Evolutionary conservation across 2,113 vertebrate genomes (phyloP).

Genomic region (Microtus montanus): DNA sequence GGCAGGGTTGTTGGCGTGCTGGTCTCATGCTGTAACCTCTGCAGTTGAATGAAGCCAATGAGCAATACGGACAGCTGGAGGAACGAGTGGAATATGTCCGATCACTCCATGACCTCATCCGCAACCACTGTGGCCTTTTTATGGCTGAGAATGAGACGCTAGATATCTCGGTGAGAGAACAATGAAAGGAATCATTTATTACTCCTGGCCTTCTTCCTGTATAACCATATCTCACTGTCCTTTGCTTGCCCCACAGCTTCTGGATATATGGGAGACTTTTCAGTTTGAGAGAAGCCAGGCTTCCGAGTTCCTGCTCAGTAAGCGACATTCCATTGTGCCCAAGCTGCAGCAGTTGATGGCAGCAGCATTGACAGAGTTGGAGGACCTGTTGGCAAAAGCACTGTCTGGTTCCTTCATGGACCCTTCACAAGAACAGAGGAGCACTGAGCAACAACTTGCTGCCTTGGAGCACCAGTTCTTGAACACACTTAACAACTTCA

Average conservation of each 20-base stretch:
- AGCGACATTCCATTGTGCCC: constrained; percentile 77
- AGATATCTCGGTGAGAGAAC: constrained; percentile 84
- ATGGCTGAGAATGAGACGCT: constrained; percentile 76
- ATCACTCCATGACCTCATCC: constrained; percentile 83
- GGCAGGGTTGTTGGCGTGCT: neutral
- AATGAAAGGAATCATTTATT: neutral
- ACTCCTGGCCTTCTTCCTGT: neutral
- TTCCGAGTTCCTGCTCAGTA: constrained; percentile 79
- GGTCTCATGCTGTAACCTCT: constrained; percentile 15
- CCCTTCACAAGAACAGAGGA: constrained; percentile 82
- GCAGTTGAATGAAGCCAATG: constrained; percentile 85
- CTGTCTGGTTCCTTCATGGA: constrained; percentile 85
- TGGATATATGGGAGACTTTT: constrained; percentile 85
- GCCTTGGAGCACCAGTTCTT: constrained; percentile 75
- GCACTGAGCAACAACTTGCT: constrained; percentile 81
- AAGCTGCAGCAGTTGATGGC: constrained; percentile 83
- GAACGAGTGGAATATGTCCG: constrained; percentile 82
- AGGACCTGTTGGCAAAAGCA: constrained; percentile 74
- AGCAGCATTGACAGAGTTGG: constrained; percentile 78
- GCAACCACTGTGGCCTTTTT: constrained; percentile 76
- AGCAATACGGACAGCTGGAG: constrained; percentile 76
- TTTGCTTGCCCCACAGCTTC: constrained; percentile 81
- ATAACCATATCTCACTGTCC: neutral
- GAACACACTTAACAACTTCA: constrained; percentile 70
- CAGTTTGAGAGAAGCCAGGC: constrained; percentile 83